A percentile compares a stretch with the other conserved stretches of the same genome.
phyloP scores from a whole-genome alignment of 1,140 invertebrate species.

The Kradibia gibbosae region DNA sequence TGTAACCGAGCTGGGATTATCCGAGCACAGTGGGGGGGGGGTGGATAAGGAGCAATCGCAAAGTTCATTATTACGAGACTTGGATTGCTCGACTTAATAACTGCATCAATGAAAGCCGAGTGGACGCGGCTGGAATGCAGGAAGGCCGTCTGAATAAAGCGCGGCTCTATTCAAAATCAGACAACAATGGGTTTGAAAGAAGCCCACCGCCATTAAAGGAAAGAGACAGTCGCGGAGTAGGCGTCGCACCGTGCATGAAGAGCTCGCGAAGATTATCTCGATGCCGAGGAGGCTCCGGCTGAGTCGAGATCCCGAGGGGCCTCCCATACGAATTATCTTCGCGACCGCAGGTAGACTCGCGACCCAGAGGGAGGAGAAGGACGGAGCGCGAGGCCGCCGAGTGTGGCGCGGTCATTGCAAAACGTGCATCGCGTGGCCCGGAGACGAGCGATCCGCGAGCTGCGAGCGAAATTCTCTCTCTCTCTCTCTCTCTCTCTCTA shows the following conservation, averaged over 20 bases:
- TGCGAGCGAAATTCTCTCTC: not conserved
- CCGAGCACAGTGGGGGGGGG: too few relatives aligned
- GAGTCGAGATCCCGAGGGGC: not conserved
- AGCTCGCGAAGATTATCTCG: conserved; percentile 1
- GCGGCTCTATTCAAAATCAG: not conserved
- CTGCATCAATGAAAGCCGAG: too few relatives aligned
- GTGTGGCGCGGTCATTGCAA: conserved; percentile 37
- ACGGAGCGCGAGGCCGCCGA: not conserved
- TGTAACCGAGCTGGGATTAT: too few relatives aligned
- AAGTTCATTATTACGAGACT: too few relatives aligned
- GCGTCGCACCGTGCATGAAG: not conserved
- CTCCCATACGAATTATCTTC: conserved; percentile 51
- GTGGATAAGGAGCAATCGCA: too few relatives aligned
- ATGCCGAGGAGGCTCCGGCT: conserved; percentile 22
- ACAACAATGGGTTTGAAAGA: conserved; percentile 12
- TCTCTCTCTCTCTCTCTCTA: not conserved
- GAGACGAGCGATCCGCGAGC: not conserved
- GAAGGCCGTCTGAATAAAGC: too few relatives aligned
- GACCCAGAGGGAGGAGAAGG: conserved; percentile 39
- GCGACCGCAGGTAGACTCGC: conserved; percentile 49
- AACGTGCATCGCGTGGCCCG: conserved; percentile 11
- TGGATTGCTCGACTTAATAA: too few relatives aligned
- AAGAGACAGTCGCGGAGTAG: not conserved
- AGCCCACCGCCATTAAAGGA: too few relatives aligned
- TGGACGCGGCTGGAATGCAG: too few relatives aligned